Evolutionary conservation across 2,797 vertebrate genomes (phyloP), one percentile per base, ranked within the genome.

Genomic region (Agapornis canus): DNA sequence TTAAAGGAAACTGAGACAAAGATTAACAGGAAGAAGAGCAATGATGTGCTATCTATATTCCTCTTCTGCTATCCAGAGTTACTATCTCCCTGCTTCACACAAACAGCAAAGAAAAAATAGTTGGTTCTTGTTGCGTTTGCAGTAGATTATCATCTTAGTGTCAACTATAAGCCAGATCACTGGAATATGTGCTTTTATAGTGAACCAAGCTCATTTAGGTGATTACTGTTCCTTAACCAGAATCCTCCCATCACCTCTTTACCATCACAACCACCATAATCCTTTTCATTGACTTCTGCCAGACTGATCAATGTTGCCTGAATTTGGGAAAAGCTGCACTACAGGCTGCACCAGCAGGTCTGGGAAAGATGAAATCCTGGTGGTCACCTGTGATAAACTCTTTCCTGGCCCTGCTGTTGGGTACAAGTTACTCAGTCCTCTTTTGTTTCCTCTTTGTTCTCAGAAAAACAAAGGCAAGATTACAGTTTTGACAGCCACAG

Each of bases 391-490:
- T 1, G 5, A 51, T 70, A 54, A 77, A 51, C 3, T 16, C 5
- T 77, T 70, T 78, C 4, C 19, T 2, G 42, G 2, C 0, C 0
- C 4, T 57, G 6, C 31, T 75, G 19, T 76, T 3, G 3, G 15
- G 20, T 40, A 4, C 4, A 76, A 69, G 23, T 49, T 76, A 3
- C 51, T 51, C n/a, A 59, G 9, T 40, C 14, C 15, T 72, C 9
- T 29, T 79, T 22, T 40, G 5, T 31, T 87, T 75, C 27, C 5
- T 20, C 7, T 70, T 66, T 80, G 9, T 19, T 47, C 32, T 75
- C 10, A 31, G 31, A 79, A 82, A 48, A 6, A 4, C 20, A 45
- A 45, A 18, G 15, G 29, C 0, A 78, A 64, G 1, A 52, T 61
- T 63, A 27, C 3, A 25, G 10, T 56, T 64, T 27, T 52, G 9